These are phyloP conservation scores for Rhabdomys pumilio DNA, from an alignment of 2,797 vertebrate genomes.

Conservation along the genomic window DNA sequence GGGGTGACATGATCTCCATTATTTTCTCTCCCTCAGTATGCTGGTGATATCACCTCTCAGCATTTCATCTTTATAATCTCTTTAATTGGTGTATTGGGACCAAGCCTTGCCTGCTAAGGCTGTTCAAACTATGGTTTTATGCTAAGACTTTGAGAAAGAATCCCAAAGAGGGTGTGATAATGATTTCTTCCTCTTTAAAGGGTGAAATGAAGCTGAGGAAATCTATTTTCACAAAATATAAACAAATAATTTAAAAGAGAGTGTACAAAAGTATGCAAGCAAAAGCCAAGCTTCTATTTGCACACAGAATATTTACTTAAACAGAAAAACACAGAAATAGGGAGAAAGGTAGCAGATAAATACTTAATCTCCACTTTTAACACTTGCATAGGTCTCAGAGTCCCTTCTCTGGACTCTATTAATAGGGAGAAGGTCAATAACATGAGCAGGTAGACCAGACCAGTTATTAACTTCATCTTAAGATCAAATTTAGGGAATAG, in stretches of 20 bases:
- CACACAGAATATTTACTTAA: background rate
- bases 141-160: background rate
- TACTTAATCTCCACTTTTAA: background rate
- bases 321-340: background rate
- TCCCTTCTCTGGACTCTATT: background rate
- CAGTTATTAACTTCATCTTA: background rate
- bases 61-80: background rate
- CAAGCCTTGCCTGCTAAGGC: background rate
- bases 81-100: background rate
- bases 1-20: background rate
- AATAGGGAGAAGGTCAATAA: background rate
- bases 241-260: background rate
- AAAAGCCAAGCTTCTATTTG: background rate
- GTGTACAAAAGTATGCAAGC: background rate
- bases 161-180: background rate
- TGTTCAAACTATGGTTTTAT: background rate
- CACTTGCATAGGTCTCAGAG: no score
- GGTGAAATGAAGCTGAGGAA: slow-evolving; percentile 5
- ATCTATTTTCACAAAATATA: background rate
- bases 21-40: background rate
- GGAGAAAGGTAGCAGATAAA: background rate
- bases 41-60: background rate
- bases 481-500: background rate
- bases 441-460: background rate
- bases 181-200: background rate